Evolutionary conservation across 37 sponge, comb jelly and placozoan species (phyloP), one percentile per base, ranked within the genome.

Genomic region (Halichondria panicea): DNA sequence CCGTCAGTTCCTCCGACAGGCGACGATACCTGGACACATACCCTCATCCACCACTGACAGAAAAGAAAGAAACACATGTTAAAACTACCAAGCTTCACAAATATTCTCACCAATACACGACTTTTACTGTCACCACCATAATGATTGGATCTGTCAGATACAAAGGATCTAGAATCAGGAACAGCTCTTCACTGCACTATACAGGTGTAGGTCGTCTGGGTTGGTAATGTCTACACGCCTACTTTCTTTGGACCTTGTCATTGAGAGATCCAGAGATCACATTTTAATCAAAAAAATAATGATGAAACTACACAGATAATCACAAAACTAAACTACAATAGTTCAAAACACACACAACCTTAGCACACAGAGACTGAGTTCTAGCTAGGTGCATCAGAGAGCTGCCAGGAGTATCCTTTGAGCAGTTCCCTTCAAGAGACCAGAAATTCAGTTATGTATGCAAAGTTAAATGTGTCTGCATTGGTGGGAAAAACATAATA

Each of bases 341-440:
- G n/a, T n/a, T n/a, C n/a, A n/a, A n/a, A n/a, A n/a, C n/a, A n/a
- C n/a, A n/a, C n/a, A n/a, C n/a, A n/a, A n/a, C n/a, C n/a, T n/a
- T n/a, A n/a, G n/a, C n/a, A n/a, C n/a, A n/a, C n/a, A n/a, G n/a
- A n/a, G n/a, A n/a, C n/a, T n/a, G n/a, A n/a, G n/a, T n/a, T n/a
- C n/a, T n/a, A n/a, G n/a, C n/a, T n/a, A n/a, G n/a, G n/a, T n/a
- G 8, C 42, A 64, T 81, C 82, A 73, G 65, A 72, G 74, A 81
- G 41, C 72, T 81, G 74, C 74, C 82, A 81, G 74, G 80, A 19
- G 21, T 63, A 64, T 11, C 82, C 74, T 81, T 81, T 81, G 19
- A 27, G 55, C 74, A 64, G 25, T 41, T 72, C 82, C 55, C 82
- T 0, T 81, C 82, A 81, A 42, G 62, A 63, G 57, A 30, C 13